Evolutionary conservation across 1,140 invertebrate species (phyloP), one percentile per base, ranked within the genome.

Genomic region (Psix sp.): DNA sequence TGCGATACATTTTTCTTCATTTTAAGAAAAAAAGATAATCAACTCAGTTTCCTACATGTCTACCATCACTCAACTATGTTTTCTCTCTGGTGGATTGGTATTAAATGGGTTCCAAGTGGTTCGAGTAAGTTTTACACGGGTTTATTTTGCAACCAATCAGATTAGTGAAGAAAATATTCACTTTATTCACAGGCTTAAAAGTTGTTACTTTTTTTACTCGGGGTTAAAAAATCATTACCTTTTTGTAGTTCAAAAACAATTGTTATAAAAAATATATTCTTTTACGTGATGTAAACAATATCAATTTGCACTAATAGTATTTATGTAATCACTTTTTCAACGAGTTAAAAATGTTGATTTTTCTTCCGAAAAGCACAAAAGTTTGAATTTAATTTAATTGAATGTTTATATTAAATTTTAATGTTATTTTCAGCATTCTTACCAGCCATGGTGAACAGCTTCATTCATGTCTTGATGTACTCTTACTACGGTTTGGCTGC

Each of bases 31-130:
- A 97, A 97, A 79, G 91, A 93, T 56, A 92, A 92, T 65, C 95
- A 97, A 83, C 84, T 97, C 45, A 95, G 94, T 7, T 97, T 97
- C 85, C 88, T 97, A 2, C 95, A 97, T 72, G 92, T 97, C 0
- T 97, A 97, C 80, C 96, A 97, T 84, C 95, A 97, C 80, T 94
- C 94, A 3, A 96, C 94, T 0, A 97, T 97, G 94, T 96, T 97
- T 79, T 89, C 91, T 0, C 90, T 96, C 11, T 98, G 96, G 94
- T 99, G 96, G 96, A 96, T 98, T 72, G 95, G 95, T 13, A 93
- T 97, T 63, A 97, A 97, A 89, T 99, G 95, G 94, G 95, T 98
- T 5, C 95, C 96, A 11, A 96, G 96, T 82, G 97, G 97, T 54
- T 95, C 95, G 18, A 92, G 94, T 95, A 87, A 92, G 92, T 91